These are phyloP conservation scores for Trematocara unimaculatum DNA, from an alignment of 2,113 vertebrate genomes.

Conservation along the genomic window DNA sequence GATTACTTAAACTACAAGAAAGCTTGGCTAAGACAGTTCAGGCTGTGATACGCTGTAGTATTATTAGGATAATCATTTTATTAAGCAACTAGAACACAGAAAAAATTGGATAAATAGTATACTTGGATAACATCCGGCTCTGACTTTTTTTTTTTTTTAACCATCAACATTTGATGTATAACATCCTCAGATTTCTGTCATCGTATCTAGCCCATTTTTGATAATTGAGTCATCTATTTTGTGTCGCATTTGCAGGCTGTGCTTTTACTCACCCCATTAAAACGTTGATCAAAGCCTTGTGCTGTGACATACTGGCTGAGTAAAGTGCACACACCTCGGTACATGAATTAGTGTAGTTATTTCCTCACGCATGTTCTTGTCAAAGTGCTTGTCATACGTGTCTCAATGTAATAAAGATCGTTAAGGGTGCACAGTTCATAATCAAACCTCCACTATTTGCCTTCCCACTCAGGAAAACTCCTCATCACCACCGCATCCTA, in stretches of 20 bases:
- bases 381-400: not conserved
- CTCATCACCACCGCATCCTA: conserved; percentile 19
- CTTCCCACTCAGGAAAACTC: conserved; percentile 46
- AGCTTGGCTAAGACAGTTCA: not conserved
- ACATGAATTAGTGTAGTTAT: not conserved
- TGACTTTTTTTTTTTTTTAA: not conserved
- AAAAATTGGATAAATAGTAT: not conserved
- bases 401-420: not conserved
- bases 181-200: not conserved
- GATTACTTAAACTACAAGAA: not conserved
- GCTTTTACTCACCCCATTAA: not conserved
- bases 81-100: not conserved
- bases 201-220: not conserved
- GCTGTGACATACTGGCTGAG: not conserved
- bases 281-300: not conserved
- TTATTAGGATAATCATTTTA: not conserved
- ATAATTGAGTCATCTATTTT: not conserved
- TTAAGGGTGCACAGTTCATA: conserved; percentile 19
- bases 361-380: not conserved
- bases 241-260: not conserved
- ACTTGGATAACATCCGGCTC: not conserved
- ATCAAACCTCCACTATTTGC: conserved; percentile 48
- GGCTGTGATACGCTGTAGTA: not conserved
- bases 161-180: not conserved
- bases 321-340: not conserved